Conservation (phyloP, 2,888 invertebrate species). For the Philaethria dido region DNA sequence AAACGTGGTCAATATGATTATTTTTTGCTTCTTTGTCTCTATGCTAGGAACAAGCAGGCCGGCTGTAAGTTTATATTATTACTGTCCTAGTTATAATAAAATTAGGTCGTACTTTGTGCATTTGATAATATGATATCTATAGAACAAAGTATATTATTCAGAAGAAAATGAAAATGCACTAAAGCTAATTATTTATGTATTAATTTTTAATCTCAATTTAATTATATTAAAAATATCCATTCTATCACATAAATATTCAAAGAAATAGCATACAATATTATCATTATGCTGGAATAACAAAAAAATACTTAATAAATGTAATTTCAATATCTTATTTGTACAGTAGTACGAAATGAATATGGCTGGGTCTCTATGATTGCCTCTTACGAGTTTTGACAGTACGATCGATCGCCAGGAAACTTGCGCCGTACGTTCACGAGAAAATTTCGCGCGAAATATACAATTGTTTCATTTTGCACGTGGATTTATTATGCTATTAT, state of each 20-base stretch:
- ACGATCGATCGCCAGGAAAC: constrained; percentile 59
- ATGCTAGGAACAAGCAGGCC: constrained; percentile 53
- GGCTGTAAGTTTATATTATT: constrained; percentile 43
- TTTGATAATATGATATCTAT: neutral
- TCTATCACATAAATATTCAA: neutral
- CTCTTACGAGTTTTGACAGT: constrained; percentile 44
- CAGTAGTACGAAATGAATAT: constrained; percentile 16
- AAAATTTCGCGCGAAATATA: constrained; percentile 58
- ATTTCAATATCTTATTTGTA: neutral
- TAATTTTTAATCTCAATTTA: neutral
- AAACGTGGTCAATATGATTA: constrained; percentile 61
- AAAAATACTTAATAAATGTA: neutral
- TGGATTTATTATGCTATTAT: neutral
- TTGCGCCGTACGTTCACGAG: constrained; percentile 56
- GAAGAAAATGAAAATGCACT: neutral
- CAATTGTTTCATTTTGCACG: constrained; percentile 17
- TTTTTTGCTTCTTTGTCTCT: constrained; percentile 58
- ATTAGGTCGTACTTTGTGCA: neutral
- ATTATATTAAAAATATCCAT: neutral
- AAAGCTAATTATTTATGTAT: neutral
- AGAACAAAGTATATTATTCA: neutral
- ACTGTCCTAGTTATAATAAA: constrained; percentile 15
- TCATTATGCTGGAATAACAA: neutral
- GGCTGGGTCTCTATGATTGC: constrained; percentile 21
- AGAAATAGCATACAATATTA: neutral